Evolutionary conservation across 2,113 vertebrate species (phyloP), one percentile per base, ranked within the genome.

Genomic region (Embiotoca jacksoni): DNA sequence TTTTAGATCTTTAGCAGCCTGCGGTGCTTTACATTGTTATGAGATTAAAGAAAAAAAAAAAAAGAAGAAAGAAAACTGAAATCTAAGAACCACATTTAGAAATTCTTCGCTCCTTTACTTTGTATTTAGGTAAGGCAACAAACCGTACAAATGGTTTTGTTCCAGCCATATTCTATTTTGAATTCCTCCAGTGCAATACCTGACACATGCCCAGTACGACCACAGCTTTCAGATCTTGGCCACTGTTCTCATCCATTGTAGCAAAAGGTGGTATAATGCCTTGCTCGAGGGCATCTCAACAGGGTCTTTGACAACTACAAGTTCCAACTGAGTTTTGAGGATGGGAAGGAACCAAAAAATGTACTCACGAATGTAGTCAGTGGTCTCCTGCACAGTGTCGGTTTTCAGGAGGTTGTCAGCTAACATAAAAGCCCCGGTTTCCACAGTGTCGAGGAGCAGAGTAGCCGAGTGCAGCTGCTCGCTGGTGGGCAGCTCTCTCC

Each of bases 321-420:
- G 49, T 35, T 65, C 68, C 31, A n/a, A 6, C 79, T 55, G 56
- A 75, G 65, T 75, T 66, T 74, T 53, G 15, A 60, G 35, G 41
- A 46, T 1, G 4, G 59, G 33, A 53, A 44, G 11, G 55, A 59
- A 33, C 15, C 10, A 54, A 55, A 60, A 66, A 52, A 57, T 57
- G 23, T 83, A 96, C 97, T 97, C 94, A 99, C 98, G 96, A 75
- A 99, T 99, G 90, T 99, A 99, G 76, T 99, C 97, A 1, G 96
- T 96, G 88, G 94, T 97, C 89, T 99, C 98, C 83, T 97, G 96
- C 88, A 99, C 97, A 1, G 97, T 98, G 93, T 99, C 98, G 0
- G 98, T 98, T 95, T 99, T 99, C 83, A 99, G 94, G 82, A 99
- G 96, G 95, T 99, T 99, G 92, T 99, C 98, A 1, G 98, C 98